Base-by-base conservation (phyloP, 2,113 vertebrate genomes). In the Reinhardtius hippoglossoides region DNA sequence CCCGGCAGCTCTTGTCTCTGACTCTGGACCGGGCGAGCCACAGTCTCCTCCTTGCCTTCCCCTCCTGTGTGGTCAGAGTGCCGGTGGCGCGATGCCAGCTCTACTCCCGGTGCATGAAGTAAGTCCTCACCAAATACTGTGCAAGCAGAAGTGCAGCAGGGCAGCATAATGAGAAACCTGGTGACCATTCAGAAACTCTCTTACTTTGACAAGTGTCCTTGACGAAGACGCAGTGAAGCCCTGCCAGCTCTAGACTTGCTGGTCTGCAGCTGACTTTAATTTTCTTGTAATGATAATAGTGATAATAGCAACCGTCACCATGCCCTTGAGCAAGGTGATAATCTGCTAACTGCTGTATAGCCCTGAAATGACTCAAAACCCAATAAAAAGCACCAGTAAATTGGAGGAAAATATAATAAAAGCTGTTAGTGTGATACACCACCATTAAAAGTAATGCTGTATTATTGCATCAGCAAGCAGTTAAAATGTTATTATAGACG, bases 51-150 rank as follows among this genome's bases (percentile, higher is more conserved):
- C 92, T 97, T 3, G 94, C 96, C 69, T 99, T 98, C 71, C 95
- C 96, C 0, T 96, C 93, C n/a, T 99, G 97, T 0, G 95, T 98
- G 90, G 95, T 97, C 72, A 93, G 96, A 16, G 95, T 97, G 12
- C 96, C 97, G 0, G 94, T 98, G 84, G 97, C 97, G 0, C 96
- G 96, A 46, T 99, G 97, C 93, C 96, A 98, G 82, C 97, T 96
- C 81, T 94, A 98, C 82, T 96, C 97, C 0, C 94, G 95, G 50
- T 99, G 98, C 92, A 97, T 98, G 95, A 98, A 97, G 97, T 98
- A 86, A 97, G 98, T 94, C 31, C 1, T 7, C 1, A 0, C 2
- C 4, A 20, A 54, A 64, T 50, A n/a, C 0, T 1, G 3, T 27
- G 9, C 15, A 27, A 20, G 10, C 9, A 13, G 72, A 85, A 61